These are phyloP conservation scores for Lanius ludovicianus DNA, from an alignment of 2,113 vertebrate species.

Conservation along the genomic window DNA sequence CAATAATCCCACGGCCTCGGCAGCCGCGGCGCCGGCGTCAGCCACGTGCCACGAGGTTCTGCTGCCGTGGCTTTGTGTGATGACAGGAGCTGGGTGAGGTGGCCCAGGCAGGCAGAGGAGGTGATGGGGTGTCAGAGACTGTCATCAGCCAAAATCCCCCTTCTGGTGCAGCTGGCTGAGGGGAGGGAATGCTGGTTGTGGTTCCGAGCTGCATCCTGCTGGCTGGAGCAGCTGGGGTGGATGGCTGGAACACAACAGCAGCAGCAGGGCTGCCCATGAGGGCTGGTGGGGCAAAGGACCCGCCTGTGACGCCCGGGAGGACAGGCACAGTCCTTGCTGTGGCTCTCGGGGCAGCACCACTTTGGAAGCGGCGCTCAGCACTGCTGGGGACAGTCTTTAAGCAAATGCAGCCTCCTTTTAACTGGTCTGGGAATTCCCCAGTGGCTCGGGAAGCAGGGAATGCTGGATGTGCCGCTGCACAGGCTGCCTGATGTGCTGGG, in stretches of 20 bases:
- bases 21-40: not conserved
- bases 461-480: not conserved
- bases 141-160: not conserved
- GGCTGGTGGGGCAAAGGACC: not conserved
- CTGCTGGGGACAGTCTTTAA: not conserved
- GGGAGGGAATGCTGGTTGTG: not conserved
- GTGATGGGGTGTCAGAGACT: not conserved
- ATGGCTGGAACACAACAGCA: fast-evolving
- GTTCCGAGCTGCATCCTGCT: fast-evolving
- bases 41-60: not conserved
- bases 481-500: not conserved
- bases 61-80: not conserved
- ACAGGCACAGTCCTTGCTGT: not conserved
- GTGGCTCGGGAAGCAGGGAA: not conserved
- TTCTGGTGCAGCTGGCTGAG: not conserved
- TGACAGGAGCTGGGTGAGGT: not conserved
- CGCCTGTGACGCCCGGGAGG: fast-evolving
- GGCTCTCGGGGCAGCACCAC: fast-evolving
- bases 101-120: not conserved
- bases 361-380: not conserved
- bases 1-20: conserved; percentile 3
- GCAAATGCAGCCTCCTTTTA: not conserved
- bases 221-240: not conserved
- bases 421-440: not conserved
- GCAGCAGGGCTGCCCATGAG: not conserved